Percentiles rank a stretch among this genome's conserved stretches.
Evolutionary conservation across 2,888 invertebrate genomes (phyloP).

Genomic region (Cataglyphis altisquamis): DNA sequence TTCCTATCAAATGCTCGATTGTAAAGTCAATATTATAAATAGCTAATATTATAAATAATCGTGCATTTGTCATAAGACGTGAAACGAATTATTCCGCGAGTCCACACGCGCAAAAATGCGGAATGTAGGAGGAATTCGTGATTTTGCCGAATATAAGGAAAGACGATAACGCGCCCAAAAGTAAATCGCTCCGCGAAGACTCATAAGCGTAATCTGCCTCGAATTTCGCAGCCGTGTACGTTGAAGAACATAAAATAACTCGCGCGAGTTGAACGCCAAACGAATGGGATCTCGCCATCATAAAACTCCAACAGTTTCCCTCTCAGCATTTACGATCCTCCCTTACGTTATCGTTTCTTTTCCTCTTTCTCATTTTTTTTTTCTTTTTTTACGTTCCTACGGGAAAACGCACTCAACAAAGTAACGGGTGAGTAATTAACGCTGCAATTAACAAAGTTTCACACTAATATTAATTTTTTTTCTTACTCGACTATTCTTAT

Average conservation of each 20-base stretch:
- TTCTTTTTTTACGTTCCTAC: not conserved
- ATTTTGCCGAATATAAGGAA: slow-evolving; percentile 45
- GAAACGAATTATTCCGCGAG: not conserved
- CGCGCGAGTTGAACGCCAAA: slow-evolving; percentile 43
- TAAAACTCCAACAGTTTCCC: slow-evolving; percentile 51
- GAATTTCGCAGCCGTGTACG: slow-evolving; percentile 65
- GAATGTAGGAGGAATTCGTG: slow-evolving; percentile 34
- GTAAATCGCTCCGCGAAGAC: slow-evolving; percentile 76
- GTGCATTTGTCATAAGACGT: not conserved
- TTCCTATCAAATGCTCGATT: not conserved
- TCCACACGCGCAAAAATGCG: slow-evolving; percentile 33
- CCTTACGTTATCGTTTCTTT: slow-evolving; percentile 3
- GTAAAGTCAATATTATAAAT: not conserved
- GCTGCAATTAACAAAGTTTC: not conserved
- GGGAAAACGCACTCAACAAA: not conserved
- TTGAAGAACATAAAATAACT: slow-evolving; percentile 61
- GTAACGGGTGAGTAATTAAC: slow-evolving; percentile 27
- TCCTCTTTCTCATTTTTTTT: not conserved
- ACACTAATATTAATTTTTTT: not conserved
- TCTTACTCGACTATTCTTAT: not conserved
- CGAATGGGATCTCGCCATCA: slow-evolving; percentile 47
- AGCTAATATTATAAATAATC: not conserved
- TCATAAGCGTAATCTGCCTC: slow-evolving; percentile 76
- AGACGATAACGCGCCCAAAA: slow-evolving; percentile 27
- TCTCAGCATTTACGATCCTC: slow-evolving; percentile 39